Evolutionary conservation across 1,140 invertebrate genomes (phyloP).

Genomic region (Penaeus chinensis): DNA sequence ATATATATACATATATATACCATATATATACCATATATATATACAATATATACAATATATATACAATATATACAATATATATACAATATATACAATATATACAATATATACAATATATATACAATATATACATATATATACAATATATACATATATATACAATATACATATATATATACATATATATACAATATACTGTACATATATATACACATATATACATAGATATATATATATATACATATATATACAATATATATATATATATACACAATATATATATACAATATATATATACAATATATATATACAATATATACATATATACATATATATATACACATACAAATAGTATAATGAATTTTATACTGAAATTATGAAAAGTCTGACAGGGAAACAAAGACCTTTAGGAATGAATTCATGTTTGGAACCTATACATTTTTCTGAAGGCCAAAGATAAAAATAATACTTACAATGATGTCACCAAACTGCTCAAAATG

Average conservation of each 20-base stretch:
- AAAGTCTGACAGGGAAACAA: not conserved
- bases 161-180: too few species aligned
- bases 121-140: too few species aligned
- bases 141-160: too few species aligned
- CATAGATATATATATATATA: too few species aligned
- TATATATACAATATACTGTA: too few species aligned
- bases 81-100: not conserved
- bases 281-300: too few species aligned
- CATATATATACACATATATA: too few species aligned
- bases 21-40: not conserved
- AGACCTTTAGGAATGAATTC: not conserved
- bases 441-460: too few species aligned
- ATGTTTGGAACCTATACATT: not conserved
- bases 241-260: too few species aligned
- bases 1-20: not conserved
- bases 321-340: not conserved
- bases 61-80: too few species aligned
- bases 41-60: too few species aligned
- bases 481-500: slow-evolving; percentile 95
- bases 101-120: slow-evolving; percentile 1
- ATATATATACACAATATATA: too few species aligned
- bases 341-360: not conserved
- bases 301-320: not conserved
- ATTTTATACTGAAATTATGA: not conserved
- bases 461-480: slow-evolving; percentile 80